phyloP scores from a whole-genome alignment of 2,888 invertebrate genomes.

The Campoplex nolae region DNA sequence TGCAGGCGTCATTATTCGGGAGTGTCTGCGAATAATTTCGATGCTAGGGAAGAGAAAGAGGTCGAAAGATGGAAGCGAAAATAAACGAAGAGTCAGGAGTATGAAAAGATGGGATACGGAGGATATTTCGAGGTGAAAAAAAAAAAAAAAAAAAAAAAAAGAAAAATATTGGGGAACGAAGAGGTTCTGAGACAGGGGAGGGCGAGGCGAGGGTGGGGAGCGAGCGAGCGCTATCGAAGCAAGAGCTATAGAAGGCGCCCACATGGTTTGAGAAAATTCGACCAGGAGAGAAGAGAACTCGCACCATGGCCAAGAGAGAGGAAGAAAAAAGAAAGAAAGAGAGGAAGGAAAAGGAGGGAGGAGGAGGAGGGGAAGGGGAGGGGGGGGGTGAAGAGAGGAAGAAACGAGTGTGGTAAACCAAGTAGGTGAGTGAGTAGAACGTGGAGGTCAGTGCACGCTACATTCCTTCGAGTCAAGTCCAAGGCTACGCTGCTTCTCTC shows the following conservation, averaged over 20 bases:
- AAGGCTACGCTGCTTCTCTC: slow-evolving; percentile 76
- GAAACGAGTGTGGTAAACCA: slow-evolving; percentile 64
- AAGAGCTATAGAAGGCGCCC: slow-evolving; percentile 70
- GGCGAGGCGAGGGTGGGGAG: background rate
- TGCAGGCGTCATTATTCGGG: background rate
- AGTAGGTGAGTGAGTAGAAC: slow-evolving; percentile 72
- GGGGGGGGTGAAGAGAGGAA: background rate
- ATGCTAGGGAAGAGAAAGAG: background rate
- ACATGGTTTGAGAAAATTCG: slow-evolving; percentile 73
- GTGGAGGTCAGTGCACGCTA: slow-evolving; percentile 81
- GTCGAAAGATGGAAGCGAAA: slow-evolving; percentile 32
- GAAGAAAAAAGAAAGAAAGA: slow-evolving; percentile 35
- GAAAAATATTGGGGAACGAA: slow-evolving; percentile 38
- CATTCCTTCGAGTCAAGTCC: slow-evolving; percentile 83
- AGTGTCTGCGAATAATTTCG: background rate
- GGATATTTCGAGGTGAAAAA: no score
- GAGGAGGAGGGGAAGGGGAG: slow-evolving; percentile 9
- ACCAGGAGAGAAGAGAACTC: slow-evolving; percentile 58
- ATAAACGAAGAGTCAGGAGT: slow-evolving; percentile 45
- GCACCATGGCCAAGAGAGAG: slow-evolving; percentile 11
- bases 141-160: slow-evolving; percentile 32
- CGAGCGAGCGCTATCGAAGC: background rate
- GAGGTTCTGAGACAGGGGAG: background rate
- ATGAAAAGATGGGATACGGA: slow-evolving; percentile 14
- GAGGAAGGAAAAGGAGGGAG: background rate